phyloP scores from a whole-genome alignment of 2,888 invertebrate genomes.

The Bedellia somnulentella region DNA sequence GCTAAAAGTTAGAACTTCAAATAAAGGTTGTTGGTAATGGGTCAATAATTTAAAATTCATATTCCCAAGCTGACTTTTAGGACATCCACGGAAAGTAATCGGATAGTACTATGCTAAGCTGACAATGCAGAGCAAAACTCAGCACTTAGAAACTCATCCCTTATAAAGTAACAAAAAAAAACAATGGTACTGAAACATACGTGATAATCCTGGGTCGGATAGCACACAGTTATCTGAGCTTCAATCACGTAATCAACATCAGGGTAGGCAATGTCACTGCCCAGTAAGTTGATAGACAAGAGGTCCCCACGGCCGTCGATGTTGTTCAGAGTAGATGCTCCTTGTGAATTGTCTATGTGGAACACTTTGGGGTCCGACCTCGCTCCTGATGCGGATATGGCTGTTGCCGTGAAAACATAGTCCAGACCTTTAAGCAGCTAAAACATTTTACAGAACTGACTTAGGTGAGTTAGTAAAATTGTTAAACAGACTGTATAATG shows the following conservation, averaged over 20 bases:
- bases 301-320: conserved; percentile 23
- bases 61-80: too few species aligned
- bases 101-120: too few species aligned
- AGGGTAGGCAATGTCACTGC: conserved; percentile 19
- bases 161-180: too few species aligned
- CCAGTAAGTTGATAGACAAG: conserved; percentile 26
- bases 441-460: conserved; percentile 7
- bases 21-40: too few species aligned
- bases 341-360: conserved; percentile 25
- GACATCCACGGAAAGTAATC: too few species aligned
- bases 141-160: too few species aligned
- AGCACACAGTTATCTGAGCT: conserved; percentile 29
- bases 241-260: conserved; percentile 23
- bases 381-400: conserved; percentile 10
- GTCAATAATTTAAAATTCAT: too few species aligned
- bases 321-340: conserved; percentile 18
- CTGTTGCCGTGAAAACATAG: conserved; percentile 27
- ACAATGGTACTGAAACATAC: too few species aligned
- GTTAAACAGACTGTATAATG: too few species aligned
- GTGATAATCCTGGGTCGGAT: conserved; percentile 28
- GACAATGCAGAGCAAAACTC: too few species aligned
- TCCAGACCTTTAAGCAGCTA: conserved; percentile 27
- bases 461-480: too few species aligned
- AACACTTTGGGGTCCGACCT: conserved; percentile 16
- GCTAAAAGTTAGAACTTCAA: too few species aligned